Evolutionary conservation across 2,113 vertebrate genomes (phyloP).

Genomic region (Calypte anna): DNA sequence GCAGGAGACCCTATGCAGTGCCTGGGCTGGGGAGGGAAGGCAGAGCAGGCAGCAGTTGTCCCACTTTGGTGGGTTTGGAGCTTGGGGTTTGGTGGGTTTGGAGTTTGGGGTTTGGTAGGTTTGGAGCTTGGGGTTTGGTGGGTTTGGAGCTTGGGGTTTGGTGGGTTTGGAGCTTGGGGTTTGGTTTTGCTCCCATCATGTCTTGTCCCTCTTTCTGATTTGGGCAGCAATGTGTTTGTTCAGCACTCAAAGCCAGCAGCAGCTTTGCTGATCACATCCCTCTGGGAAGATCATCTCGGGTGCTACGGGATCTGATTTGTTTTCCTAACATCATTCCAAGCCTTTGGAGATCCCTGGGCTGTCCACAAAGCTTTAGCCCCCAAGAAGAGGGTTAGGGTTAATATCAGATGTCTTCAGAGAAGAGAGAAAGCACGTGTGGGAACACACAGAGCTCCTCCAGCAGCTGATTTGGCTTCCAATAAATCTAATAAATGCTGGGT

Average conservation of each 20-base stretch:
- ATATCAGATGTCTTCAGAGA: neutral
- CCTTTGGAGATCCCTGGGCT: neutral
- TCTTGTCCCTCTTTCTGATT: rapidly evolving
- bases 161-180: neutral
- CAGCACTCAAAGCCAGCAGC: neutral
- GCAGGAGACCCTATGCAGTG: neutral
- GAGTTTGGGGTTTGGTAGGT: too few relatives aligned
- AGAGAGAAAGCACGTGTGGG: neutral
- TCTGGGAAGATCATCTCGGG: neutral
- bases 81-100: too few relatives aligned
- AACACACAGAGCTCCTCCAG: neutral
- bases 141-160: neutral
- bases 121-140: too few relatives aligned
- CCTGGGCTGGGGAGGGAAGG: neutral
- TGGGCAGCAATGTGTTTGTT: neutral
- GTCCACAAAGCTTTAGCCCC: neutral
- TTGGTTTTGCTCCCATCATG: neutral
- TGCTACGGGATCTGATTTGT: neutral
- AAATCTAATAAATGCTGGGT: neutral
- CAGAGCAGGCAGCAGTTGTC: neutral
- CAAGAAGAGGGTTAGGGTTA: neutral
- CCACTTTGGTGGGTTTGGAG: neutral
- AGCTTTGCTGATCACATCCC: neutral
- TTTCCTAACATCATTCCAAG: neutral
- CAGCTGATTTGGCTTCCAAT: neutral